Conservation (phyloP, 2,888 invertebrate genomes). For the Eremobia ochroleuca region DNA sequence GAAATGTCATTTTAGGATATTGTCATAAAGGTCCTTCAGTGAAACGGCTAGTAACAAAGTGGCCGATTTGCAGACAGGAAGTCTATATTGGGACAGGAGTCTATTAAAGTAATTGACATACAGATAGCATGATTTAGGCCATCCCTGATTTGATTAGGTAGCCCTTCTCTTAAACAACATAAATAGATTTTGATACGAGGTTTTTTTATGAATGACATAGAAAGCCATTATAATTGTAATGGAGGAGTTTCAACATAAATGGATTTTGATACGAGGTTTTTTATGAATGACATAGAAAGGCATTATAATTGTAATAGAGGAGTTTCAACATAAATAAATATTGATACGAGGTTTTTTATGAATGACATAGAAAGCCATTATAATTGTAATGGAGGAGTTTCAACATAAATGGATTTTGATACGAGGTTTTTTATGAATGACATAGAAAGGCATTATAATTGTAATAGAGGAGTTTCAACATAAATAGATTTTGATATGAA, state of each 20-base stretch:
- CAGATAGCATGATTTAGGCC: constrained; percentile 60
- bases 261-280: background rate
- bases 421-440: background rate
- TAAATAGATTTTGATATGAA: background rate
- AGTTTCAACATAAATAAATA: background rate
- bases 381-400: background rate
- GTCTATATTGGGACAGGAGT: constrained; percentile 62
- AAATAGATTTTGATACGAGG: background rate
- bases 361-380: background rate
- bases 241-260: background rate
- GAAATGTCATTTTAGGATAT: background rate
- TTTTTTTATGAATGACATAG: background rate
- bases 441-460: background rate
- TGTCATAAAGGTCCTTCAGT: constrained; percentile 15
- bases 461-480: background rate
- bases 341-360: background rate
- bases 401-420: background rate
- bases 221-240: background rate
- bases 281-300: background rate
- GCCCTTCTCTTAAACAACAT: constrained; percentile 34
- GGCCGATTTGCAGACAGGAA: constrained; percentile 62
- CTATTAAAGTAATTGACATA: constrained; percentile 68
- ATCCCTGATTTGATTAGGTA: constrained; percentile 62
- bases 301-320: background rate
- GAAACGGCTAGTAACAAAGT: constrained; percentile 27